Base-by-base conservation (phyloP, 2,113 vertebrate genomes). In the Oncorhynchus tshawytscha region DNA sequence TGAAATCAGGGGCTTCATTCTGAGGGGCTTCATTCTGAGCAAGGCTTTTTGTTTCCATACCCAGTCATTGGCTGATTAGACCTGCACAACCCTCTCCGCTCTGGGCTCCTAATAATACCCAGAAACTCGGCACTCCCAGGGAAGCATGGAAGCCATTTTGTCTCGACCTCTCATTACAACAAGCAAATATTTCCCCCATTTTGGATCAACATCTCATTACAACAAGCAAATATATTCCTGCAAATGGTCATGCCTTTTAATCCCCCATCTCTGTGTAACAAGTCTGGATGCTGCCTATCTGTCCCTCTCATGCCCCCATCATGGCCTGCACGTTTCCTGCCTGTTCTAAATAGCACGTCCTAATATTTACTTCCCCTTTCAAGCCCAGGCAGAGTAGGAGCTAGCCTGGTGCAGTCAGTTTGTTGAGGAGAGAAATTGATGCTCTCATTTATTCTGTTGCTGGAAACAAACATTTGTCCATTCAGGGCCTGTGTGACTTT, bases 361-460 rank as follows among this genome's bases (percentile, higher is more conserved):
- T 91, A 93, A 92, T 92, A 92, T 94, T 93, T 92, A 89, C 91
- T 86, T 89, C 88, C 82, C 67, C 78, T 88, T 91, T 88, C 85
- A 88, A 85, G 85, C 74, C 67, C 5, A 72, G 87, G 83, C 89
- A 70, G 72, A 85, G 86, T 34, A 15, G 81, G 78, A 87, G 84
- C 79, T 75, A 64, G 70, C 16, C 68, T 45, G 24, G n/a, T 71
- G 69, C 59, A 76, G 84, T 24, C 59, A 80, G 80, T 39, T 59
- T 60, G 80, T 69, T 71, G 64, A 76, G 84, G 86, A 85, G 82
- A 82, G 85, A 79, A 86, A 86, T 84, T 78, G 84, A 91, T 87
- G 88, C 81, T 73, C 83, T 91, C 90, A 91, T 93, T 89, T 90
- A 90, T 91, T 90, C 88, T 85, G 78, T 72, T 1, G 68, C 49